Evolutionary conservation across 2,113 vertebrate species (phyloP), one percentile per base, ranked within the genome.

Genomic region (Phoxinus phoxinus): DNA sequence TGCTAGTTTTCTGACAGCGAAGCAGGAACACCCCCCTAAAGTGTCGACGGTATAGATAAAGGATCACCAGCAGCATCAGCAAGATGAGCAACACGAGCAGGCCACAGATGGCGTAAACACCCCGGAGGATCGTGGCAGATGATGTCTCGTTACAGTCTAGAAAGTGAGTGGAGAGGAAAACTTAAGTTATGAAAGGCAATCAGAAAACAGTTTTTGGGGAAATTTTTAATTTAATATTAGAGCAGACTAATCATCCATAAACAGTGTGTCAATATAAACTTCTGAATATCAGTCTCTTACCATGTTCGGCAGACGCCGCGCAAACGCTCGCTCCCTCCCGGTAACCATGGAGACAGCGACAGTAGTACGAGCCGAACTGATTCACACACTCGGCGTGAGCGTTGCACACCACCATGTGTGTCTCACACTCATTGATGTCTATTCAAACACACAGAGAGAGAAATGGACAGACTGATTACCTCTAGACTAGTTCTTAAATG

Each of bases 71-170:
- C 87, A 95, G 82, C 85, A 94, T 88, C 12, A 89, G 46, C 53
- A 92, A 37, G 63, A 94, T 59, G 21, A 95, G 88, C 5, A 84
- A 74, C 80, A 91, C 90, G 85, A 95, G 93, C 91, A 95, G 88
- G 90, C 94, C 92, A 86, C 94, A 94, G 2, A 94, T 65, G 27
- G 89, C 85, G 82, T 94, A 95, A 3, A 94, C 88, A 4, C 81
- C 92, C 84, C 89, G 87, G 2, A 92, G 86, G 44, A 90, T 11
- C 41, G 86, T 91, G 0, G 91, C 79, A 0, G 91, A 88, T 11
- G 72, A 59, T 1, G 59, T 79, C 0, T 84, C 65, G 58, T 32
- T 27, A 77, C 92, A 94, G 8, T 89, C 94, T 94, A 87, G 30
- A 72, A 27, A 32, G 0, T 53, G 6, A 85, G 30, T 2, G 56